phyloP scores from a whole-genome alignment of 2,797 vertebrate genomes.

The Silurus lanzhouensis region DNA sequence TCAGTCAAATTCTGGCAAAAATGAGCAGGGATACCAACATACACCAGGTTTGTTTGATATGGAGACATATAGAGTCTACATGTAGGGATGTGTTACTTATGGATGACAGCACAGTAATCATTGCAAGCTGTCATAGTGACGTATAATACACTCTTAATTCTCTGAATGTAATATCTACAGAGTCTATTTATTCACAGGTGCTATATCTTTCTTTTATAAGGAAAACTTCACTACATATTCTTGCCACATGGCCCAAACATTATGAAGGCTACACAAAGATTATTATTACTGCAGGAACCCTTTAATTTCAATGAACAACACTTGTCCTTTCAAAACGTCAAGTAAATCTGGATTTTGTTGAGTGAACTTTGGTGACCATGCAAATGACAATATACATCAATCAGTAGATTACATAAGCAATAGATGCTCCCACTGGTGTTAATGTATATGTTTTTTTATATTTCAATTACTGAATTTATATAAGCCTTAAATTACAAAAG shows the following conservation, averaged over 20 bases:
- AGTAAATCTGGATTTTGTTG: neutral
- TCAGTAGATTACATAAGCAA: constrained; percentile 1
- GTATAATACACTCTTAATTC: too few relatives aligned
- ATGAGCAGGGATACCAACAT: neutral
- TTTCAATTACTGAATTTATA: neutral
- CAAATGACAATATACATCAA: neutral
- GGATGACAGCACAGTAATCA: neutral
- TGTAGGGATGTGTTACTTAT: neutral
- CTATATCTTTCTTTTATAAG: neutral
- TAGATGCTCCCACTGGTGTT: neutral
- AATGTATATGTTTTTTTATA: neutral
- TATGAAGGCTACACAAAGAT: neutral
- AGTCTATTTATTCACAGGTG: neutral
- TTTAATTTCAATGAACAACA: neutral
- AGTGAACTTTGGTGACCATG: neutral
- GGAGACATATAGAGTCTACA: neutral
- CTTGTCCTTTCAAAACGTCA: neutral
- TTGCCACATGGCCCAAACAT: neutral
- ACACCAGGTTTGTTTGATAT: neutral
- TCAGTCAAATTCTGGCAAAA: neutral
- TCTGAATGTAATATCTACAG: neutral
- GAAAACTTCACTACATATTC: neutral
- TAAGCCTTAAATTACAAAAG: constrained; percentile 29
- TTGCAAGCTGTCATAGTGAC: neutral
- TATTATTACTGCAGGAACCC: neutral